A percentile compares a stretch with the other conserved stretches of the same genome.
These are phyloP conservation scores for Drosophila maculinotata DNA, from an alignment of 2,888 invertebrate genomes.

Conservation along the genomic window DNA sequence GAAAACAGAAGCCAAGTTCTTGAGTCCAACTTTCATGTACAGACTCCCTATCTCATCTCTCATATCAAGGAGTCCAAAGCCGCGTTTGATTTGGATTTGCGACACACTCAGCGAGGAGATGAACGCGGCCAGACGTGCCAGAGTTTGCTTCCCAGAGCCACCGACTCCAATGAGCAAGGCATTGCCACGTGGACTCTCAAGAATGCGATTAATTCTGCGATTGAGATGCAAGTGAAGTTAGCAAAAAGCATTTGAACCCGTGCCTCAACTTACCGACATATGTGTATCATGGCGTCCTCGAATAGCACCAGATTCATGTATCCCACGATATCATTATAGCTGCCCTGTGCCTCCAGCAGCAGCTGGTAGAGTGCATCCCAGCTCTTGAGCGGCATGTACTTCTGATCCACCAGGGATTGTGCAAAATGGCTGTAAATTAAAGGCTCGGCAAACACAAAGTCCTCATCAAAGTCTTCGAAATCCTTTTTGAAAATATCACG, in stretches of 20 bases:
- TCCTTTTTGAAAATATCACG: conserved; percentile 93
- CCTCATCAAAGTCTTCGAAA: conserved; percentile 92
- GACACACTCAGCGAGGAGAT: conserved; percentile 96
- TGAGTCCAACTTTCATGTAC: conserved; percentile 95
- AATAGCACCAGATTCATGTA: conserved; percentile 98
- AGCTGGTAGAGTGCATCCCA: conserved; percentile 91
- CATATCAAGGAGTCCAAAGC: conserved; percentile 93
- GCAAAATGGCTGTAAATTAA: conserved; percentile 96
- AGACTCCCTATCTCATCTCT: conserved; percentile 90
- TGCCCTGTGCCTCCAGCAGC: conserved; percentile 91
- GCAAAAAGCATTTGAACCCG: no score
- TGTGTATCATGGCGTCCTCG: conserved; percentile 97
- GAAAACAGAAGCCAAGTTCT: conserved; percentile 94
- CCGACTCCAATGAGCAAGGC: conserved; percentile 97
- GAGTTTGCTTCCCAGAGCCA: conserved; percentile 97
- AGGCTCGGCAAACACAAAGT: conserved; percentile 90
- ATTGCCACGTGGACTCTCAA: conserved; percentile 96
- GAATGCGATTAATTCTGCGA: conserved; percentile 93
- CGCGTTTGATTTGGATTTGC: conserved; percentile 95
- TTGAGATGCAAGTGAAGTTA: background rate
- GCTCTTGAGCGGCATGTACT: conserved; percentile 92
- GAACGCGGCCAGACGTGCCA: conserved; percentile 94
- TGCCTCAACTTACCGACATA: conserved; percentile 92
- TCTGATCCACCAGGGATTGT: conserved; percentile 91
- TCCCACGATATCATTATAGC: conserved; percentile 95